A percentile compares a stretch with the other conserved stretches of the same genome.
These are phyloP conservation scores for Lysiphlebus fabarum DNA, from an alignment of 1,140 invertebrate genomes.

Conservation along the genomic window DNA sequence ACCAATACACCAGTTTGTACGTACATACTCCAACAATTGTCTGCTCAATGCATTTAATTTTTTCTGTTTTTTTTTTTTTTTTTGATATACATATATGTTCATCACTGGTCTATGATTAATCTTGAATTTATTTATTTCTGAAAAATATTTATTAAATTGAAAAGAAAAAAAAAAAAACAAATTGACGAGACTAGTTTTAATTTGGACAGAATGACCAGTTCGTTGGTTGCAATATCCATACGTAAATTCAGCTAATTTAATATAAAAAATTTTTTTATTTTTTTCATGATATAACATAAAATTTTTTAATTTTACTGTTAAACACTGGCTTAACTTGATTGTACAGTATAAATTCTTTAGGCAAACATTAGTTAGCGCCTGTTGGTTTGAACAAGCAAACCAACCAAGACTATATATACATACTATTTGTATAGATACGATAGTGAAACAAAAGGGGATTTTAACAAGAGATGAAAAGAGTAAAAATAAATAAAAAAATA, in stretches of 20 bases:
- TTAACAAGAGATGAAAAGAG: constrained; percentile 2
- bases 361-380: constrained; percentile 56
- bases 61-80: too few species aligned
- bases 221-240: constrained; percentile 21
- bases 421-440: too few species aligned
- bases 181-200: background rate
- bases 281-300: too few species aligned
- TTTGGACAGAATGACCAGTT: constrained; percentile 15
- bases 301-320: background rate
- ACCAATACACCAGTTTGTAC: constrained; percentile 18
- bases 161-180: too few species aligned
- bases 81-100: too few species aligned
- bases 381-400: constrained; percentile 21
- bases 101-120: too few species aligned
- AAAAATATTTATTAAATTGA: too few species aligned
- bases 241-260: constrained; percentile 37
- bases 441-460: background rate
- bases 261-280: too few species aligned
- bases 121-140: too few species aligned
- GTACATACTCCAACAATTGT: constrained; percentile 4
- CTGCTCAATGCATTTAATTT: background rate
- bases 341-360: constrained; percentile 48
- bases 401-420: too few species aligned
- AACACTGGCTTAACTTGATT: constrained; percentile 43
- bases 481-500: constrained; percentile 7